Evolutionary conservation across 1,140 invertebrate genomes (phyloP).

Genomic region (Polyergus mexicanus): DNA sequence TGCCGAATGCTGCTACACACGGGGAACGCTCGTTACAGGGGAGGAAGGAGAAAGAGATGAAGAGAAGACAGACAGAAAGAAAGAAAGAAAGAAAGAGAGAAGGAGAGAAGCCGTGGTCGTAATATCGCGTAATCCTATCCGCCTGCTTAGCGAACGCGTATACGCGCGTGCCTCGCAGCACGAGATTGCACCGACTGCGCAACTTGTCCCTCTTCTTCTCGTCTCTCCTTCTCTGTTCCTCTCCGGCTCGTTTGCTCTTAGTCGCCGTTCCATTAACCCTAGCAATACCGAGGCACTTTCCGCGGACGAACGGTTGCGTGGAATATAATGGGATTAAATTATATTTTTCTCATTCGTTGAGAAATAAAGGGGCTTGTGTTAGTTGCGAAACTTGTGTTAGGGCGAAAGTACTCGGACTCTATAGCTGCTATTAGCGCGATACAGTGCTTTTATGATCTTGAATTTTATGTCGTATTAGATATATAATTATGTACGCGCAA

Average conservation of each 20-base stretch:
- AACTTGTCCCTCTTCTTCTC: background rate
- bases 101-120: slow-evolving; percentile 32
- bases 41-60: too few species aligned
- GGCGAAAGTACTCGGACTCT: background rate
- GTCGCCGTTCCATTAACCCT: slow-evolving; percentile 30
- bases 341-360: slow-evolving; percentile 20
- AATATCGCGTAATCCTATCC: slow-evolving; percentile 65
- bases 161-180: slow-evolving; percentile 30
- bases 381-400: too few species aligned
- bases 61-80: slow-evolving; percentile 10
- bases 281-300: slow-evolving; percentile 7
- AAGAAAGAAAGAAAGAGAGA: background rate
- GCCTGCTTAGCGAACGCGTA: slow-evolving; percentile 46
- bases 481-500: background rate
- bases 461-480: slow-evolving; percentile 6
- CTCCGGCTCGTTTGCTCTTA: too few species aligned
- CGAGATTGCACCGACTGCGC: slow-evolving; percentile 30
- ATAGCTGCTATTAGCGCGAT: background rate
- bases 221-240: background rate
- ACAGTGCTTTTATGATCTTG: background rate
- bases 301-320: background rate
- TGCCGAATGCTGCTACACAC: slow-evolving; percentile 73
- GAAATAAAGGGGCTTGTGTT: slow-evolving; percentile 5
- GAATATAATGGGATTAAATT: slow-evolving; percentile 16
- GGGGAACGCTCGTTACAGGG: background rate